A percentile compares a stretch with the other conserved stretches of the same genome.
These are phyloP conservation scores for Exaiptasia diaphana DNA, from an alignment of 64 coral and sea anemone genomes.

Conservation along the genomic window DNA sequence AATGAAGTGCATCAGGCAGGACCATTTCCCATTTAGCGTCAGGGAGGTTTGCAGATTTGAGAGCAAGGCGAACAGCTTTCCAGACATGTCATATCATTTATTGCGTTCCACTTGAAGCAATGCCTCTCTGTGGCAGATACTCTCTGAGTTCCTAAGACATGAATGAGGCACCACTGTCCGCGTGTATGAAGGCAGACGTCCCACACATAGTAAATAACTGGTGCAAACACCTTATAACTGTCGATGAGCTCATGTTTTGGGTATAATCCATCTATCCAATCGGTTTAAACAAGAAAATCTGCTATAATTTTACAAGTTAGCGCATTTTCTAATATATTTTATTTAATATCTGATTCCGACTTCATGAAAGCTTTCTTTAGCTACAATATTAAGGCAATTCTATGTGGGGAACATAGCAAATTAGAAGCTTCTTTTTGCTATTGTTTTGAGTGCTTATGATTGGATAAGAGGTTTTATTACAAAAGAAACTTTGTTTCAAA, in stretches of 20 bases:
- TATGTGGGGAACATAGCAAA: too few relatives aligned
- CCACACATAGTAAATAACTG: slow-evolving; percentile 44
- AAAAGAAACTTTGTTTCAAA: too few relatives aligned
- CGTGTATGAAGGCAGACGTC: slow-evolving; percentile 51
- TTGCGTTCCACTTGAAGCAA: slow-evolving; percentile 30
- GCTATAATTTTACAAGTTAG: too few relatives aligned
- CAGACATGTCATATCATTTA: slow-evolving; percentile 52
- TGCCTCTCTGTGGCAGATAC: slow-evolving; percentile 28
- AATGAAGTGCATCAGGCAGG: slow-evolving; percentile 46
- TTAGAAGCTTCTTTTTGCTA: too few relatives aligned
- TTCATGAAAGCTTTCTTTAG: too few relatives aligned
- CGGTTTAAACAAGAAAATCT: too few relatives aligned
- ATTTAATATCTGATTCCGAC: too few relatives aligned
- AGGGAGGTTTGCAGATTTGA: slow-evolving; percentile 51
- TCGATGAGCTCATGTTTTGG: neutral
- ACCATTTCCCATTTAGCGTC: slow-evolving; percentile 25
- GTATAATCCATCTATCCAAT: too few relatives aligned
- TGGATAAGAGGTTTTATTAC: too few relatives aligned
- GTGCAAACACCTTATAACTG: neutral
- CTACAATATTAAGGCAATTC: too few relatives aligned
- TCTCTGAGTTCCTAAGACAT: slow-evolving; percentile 33
- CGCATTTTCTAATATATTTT: too few relatives aligned
- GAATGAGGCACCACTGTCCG: slow-evolving; percentile 38
- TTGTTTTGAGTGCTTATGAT: too few relatives aligned
- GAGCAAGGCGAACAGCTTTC: slow-evolving; percentile 35